These are phyloP conservation scores for Lucinisca nassula DNA, from an alignment of 2,888 invertebrate species.

Conservation along the genomic window DNA sequence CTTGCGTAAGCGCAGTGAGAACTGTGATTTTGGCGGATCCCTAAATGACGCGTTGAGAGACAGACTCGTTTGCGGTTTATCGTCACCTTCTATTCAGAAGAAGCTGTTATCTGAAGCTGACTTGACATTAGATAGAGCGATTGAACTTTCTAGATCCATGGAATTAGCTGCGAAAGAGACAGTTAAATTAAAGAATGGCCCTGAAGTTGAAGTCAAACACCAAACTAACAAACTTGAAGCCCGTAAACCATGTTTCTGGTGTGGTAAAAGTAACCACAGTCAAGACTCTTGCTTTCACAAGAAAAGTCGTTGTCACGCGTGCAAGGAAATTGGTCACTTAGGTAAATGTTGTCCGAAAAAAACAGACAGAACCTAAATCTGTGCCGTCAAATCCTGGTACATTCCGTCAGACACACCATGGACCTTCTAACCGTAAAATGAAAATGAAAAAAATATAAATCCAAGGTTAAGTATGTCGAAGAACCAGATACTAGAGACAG, in stretches of 20 bases:
- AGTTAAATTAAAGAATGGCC: neutral
- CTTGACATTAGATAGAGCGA: constrained; percentile 31
- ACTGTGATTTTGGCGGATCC: constrained; percentile 48
- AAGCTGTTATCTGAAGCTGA: constrained; percentile 38
- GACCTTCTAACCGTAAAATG: neutral
- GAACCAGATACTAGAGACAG: neutral
- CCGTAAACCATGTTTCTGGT: neutral
- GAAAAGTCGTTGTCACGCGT: neutral
- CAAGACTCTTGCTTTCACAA: neutral
- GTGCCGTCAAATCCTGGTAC: too few species aligned
- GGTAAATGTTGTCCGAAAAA: neutral
- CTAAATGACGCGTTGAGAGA: constrained; percentile 45
- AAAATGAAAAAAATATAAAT: neutral
- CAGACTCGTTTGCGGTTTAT: constrained; percentile 50
- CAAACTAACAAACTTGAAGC: neutral
- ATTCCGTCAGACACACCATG: too few species aligned
- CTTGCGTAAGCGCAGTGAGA: constrained; percentile 30
- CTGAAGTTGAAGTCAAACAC: neutral
- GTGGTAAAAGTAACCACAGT: neutral
- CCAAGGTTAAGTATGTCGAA: neutral
- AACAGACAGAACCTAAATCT: neutral
- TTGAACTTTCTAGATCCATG: constrained; percentile 27
- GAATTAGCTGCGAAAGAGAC: constrained; percentile 29
- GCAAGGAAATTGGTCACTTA: neutral
- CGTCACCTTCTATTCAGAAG: constrained; percentile 33